phyloP scores from a whole-genome alignment of 2,888 invertebrate genomes.

The Oligia strigilis region DNA sequence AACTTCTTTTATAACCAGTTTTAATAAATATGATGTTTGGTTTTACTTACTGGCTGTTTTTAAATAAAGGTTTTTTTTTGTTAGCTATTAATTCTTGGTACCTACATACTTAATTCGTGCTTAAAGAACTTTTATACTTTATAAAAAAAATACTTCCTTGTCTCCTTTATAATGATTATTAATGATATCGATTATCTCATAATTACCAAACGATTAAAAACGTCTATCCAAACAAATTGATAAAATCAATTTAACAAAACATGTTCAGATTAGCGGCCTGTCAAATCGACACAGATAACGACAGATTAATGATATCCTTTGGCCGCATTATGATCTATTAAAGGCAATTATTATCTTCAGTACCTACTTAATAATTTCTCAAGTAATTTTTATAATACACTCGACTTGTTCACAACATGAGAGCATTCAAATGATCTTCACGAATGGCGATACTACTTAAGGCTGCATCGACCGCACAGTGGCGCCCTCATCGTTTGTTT shows the following conservation, averaged over 20 bases:
- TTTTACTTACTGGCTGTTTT: not conserved
- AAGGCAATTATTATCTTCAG: conserved; percentile 21
- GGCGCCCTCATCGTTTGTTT: too few relatives aligned
- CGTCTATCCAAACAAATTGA: conserved; percentile 35
- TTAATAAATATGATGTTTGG: not conserved
- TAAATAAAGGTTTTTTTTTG: too few relatives aligned
- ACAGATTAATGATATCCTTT: conserved; percentile 7
- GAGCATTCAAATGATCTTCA: not conserved
- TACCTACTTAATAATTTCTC: not conserved
- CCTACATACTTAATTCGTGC: not conserved
- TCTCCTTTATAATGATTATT: not conserved
- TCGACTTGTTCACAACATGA: not conserved
- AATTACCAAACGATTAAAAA: conserved; percentile 34
- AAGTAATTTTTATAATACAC: conserved; percentile 10
- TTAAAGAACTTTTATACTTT: not conserved
- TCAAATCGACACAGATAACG: conserved; percentile 28
- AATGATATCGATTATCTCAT: not conserved
- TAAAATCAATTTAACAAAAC: conserved; percentile 34
- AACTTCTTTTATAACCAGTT: not conserved
- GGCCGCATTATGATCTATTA: not conserved
- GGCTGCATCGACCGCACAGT: too few relatives aligned
- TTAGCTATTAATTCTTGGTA: not conserved
- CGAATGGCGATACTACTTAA: not conserved
- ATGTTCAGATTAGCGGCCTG: conserved; percentile 21
- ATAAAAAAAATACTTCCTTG: not conserved